These are phyloP conservation scores for Dipodomys merriami DNA, from an alignment of 2,113 vertebrate species.

Conservation along the genomic window DNA sequence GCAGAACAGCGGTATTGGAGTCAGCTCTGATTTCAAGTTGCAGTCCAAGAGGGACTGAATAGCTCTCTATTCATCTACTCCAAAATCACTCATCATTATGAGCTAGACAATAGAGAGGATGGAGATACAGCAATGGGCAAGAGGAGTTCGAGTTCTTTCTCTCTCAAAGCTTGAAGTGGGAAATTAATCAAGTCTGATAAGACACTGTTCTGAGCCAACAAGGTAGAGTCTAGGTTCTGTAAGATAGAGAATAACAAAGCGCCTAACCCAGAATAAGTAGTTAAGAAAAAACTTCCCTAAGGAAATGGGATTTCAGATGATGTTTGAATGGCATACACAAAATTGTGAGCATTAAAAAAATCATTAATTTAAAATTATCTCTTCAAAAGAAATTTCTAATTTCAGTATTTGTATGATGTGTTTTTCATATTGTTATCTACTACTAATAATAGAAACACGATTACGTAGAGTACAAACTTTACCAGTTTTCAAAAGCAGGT, in stretches of 20 bases:
- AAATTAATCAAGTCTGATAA: neutral
- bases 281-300: neutral
- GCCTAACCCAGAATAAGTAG: neutral
- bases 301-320: neutral
- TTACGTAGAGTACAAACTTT: neutral
- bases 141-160: neutral
- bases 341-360: neutral
- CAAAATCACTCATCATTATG: conserved; percentile 35
- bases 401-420: neutral
- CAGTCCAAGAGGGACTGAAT: neutral
- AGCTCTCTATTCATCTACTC: conserved; percentile 27
- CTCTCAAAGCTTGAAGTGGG: neutral
- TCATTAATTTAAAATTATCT: neutral
- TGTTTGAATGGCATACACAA: neutral
- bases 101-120: neutral
- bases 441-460: neutral
- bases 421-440: neutral
- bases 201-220: neutral
- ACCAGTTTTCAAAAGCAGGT: neutral
- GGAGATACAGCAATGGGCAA: neutral
- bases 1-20: conserved; percentile 1
- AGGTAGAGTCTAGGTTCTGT: neutral
- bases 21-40: conserved; percentile 23
- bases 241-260: neutral
- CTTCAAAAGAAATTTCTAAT: conserved; percentile 9